These are phyloP conservation scores for Drosophila dunni DNA, from an alignment of 1,140 invertebrate species.

Conservation along the genomic window DNA sequence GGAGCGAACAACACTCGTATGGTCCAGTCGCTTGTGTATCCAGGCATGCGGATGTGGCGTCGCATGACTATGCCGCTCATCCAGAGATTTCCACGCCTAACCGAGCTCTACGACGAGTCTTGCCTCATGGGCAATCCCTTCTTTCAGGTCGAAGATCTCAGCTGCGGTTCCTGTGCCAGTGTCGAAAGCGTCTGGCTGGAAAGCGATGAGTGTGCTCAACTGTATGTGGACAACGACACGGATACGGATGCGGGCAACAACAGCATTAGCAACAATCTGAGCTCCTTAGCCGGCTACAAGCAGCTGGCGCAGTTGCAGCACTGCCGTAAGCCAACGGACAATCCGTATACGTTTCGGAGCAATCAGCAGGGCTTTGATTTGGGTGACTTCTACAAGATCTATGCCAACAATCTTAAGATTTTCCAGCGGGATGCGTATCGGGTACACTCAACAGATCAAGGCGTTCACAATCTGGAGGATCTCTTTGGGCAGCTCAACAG, in stretches of 20 bases:
- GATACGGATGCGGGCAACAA: background rate
- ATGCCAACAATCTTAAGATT: constrained; percentile 84
- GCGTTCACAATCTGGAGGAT: constrained; percentile 80
- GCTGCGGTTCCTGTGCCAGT: constrained; percentile 89
- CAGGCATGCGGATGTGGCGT: constrained; percentile 85
- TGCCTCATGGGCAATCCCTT: constrained; percentile 90
- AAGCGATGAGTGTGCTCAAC: constrained; percentile 51
- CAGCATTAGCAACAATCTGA: constrained; percentile 1
- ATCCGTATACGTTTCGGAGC: constrained; percentile 79
- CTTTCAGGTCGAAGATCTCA: constrained; percentile 87
- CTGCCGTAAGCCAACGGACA: constrained; percentile 43
- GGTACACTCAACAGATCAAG: constrained; percentile 85
- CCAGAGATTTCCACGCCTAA: constrained; percentile 85
- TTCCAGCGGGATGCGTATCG: constrained; percentile 86
- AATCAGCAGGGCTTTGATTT: constrained; percentile 81
- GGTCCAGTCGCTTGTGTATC: constrained; percentile 85
- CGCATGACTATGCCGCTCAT: constrained; percentile 85
- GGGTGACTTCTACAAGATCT: constrained; percentile 84
- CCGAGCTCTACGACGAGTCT: constrained; percentile 89
- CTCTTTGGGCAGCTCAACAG: constrained; percentile 78
- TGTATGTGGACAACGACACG: constrained; percentile 6
- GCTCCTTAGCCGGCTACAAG: constrained; percentile 14
- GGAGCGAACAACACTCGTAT: constrained; percentile 67
- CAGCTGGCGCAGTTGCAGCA: constrained; percentile 35
- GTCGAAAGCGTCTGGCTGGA: constrained; percentile 86